These are phyloP conservation scores for Rhorus exstirpatorius DNA, from an alignment of 2,888 invertebrate species.

Conservation along the genomic window DNA sequence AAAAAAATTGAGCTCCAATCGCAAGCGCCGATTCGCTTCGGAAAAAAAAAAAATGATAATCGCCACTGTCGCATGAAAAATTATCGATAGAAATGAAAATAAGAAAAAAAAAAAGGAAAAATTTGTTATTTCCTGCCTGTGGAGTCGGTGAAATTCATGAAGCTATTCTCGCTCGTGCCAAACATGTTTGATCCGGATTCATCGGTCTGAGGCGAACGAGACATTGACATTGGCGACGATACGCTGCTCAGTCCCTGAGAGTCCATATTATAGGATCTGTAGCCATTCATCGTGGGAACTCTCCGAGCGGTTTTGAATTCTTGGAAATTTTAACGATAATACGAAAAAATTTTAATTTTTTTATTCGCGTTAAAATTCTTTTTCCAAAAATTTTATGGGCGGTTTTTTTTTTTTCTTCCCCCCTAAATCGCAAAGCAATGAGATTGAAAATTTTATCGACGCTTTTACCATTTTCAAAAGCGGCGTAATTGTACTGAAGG, in stretches of 20 bases:
- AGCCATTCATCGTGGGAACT: conserved; percentile 70
- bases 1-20: too few species aligned
- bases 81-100: too few species aligned
- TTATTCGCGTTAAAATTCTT: not conserved
- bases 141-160: conserved; percentile 71
- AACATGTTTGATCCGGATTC: conserved; percentile 59
- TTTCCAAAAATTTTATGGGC: not conserved
- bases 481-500: conserved; percentile 62
- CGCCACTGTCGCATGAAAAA: too few species aligned
- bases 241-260: conserved; percentile 72
- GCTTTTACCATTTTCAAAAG: conserved; percentile 74
- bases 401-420: too few species aligned
- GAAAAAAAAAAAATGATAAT: too few species aligned
- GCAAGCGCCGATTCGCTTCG: too few species aligned
- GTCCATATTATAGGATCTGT: conserved; percentile 71
- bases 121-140: conserved; percentile 63
- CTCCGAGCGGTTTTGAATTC: conserved; percentile 21
- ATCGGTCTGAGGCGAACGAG: conserved; percentile 71
- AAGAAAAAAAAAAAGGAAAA: not conserved
- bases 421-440: not conserved
- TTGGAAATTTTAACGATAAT: not conserved
- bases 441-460: conserved; percentile 11
- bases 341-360: not conserved
- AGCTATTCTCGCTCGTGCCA: conserved; percentile 62
- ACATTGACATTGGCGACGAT: conserved; percentile 75